These are phyloP conservation scores for Pipistrellus pygmaeus DNA, from an alignment of 2,797 vertebrate genomes.

Conservation along the genomic window DNA sequence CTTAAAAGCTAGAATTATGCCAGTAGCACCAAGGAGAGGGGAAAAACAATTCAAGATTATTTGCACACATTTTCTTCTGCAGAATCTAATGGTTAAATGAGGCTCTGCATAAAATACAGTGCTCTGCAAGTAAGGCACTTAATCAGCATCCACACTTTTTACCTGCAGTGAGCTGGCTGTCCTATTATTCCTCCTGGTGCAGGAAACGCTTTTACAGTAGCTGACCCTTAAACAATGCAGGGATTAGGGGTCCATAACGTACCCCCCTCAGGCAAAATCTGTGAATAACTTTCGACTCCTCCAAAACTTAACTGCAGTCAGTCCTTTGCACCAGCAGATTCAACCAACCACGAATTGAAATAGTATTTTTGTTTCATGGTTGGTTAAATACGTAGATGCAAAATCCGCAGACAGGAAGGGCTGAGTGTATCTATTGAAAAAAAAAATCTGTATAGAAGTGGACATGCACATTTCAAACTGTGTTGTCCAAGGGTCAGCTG, in stretches of 20 bases:
- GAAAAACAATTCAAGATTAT: neutral
- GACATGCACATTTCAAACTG: neutral
- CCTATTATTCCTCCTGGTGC: neutral
- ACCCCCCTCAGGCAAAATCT: neutral
- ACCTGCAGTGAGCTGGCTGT: neutral
- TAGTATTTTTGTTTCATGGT: neutral
- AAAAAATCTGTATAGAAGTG: neutral
- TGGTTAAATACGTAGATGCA: neutral
- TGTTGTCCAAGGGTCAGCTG: neutral
- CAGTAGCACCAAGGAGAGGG: neutral
- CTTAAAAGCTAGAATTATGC: constrained; percentile 39
- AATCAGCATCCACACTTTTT: neutral
- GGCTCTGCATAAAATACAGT: constrained; percentile 3
- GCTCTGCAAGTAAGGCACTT: constrained; percentile 1
- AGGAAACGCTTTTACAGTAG: constrained; percentile 33
- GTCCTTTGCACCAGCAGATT: neutral
- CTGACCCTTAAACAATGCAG: neutral
- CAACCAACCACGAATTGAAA: neutral
- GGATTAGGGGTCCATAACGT: neutral
- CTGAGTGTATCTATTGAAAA: neutral
- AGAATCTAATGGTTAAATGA: constrained; percentile 11
- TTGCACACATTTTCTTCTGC: neutral
- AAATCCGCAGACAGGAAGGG: neutral
- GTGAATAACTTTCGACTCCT: neutral
- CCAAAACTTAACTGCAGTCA: neutral